A percentile compares a stretch with the other conserved stretches of the same genome.
Evolutionary conservation across 2,797 vertebrate genomes (phyloP).

Genomic region (Gymnothorax javanicus): DNA sequence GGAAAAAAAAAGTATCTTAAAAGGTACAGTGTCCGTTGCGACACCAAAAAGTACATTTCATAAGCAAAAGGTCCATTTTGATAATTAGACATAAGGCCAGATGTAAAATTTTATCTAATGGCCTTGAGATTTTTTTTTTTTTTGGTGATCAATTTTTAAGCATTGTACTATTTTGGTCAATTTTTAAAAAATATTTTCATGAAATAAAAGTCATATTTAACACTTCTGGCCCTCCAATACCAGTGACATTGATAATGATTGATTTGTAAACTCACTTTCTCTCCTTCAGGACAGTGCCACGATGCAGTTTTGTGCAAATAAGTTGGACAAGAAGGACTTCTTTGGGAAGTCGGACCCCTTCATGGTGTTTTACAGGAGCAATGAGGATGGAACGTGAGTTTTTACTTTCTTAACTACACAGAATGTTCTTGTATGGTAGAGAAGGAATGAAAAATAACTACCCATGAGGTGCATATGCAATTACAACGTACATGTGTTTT

Average conservation of each 20-base stretch:
- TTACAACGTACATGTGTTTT: neutral
- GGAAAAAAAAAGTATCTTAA: too few species aligned
- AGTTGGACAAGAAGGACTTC: slow-evolving; percentile 96
- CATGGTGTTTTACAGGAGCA: slow-evolving; percentile 95
- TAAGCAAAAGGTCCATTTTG: too few species aligned
- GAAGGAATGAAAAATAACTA: neutral
- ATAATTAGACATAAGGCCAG: too few species aligned
- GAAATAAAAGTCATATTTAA: too few species aligned
- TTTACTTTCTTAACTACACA: neutral
- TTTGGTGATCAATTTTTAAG: too few species aligned
- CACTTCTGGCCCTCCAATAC: too few species aligned
- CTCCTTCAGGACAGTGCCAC: slow-evolving; percentile 83
- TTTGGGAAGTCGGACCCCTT: slow-evolving; percentile 96
- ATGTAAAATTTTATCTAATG: too few species aligned
- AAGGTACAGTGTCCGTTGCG: too few species aligned
- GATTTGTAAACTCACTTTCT: slow-evolving; percentile 37
- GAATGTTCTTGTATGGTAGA: neutral
- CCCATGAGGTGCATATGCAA: neutral
- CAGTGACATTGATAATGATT: slow-evolving; percentile 23
- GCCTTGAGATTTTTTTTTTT: too few species aligned
- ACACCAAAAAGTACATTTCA: too few species aligned
- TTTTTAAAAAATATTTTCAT: too few species aligned
- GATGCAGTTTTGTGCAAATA: slow-evolving; percentile 95
- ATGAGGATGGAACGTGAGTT: slow-evolving; percentile 93
- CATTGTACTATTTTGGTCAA: too few species aligned